Percentiles rank a stretch among this genome's conserved stretches.
These are phyloP conservation scores for Beroe forskalii DNA, from an alignment of 37 sponge, comb jelly and placozoan genomes.

Conservation along the genomic window DNA sequence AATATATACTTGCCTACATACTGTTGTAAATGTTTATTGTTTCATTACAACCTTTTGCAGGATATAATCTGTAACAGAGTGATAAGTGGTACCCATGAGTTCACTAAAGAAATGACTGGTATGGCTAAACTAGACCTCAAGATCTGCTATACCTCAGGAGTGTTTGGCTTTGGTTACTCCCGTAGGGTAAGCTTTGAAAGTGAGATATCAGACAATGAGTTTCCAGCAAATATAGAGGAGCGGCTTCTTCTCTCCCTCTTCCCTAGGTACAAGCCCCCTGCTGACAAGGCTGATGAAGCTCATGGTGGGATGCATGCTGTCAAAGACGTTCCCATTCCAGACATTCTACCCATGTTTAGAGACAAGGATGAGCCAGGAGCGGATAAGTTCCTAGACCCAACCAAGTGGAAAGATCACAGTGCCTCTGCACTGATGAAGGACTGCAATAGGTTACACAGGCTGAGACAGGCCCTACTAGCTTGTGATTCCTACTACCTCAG, in stretches of 20 bases:
- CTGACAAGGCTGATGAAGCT: background rate
- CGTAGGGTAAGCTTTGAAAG: slow-evolving; percentile 4
- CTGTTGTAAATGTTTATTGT: background rate
- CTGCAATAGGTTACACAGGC: background rate
- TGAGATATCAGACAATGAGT: background rate
- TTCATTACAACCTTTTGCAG: background rate
- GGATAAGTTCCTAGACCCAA: background rate
- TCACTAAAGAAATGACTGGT: slow-evolving; percentile 46
- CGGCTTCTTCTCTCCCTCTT: slow-evolving; percentile 29
- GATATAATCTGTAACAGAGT: slow-evolving; percentile 39
- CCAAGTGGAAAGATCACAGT: background rate
- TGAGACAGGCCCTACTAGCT: background rate
- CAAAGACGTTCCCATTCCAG: slow-evolving; percentile 1
- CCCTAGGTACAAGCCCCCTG: slow-evolving; percentile 43
- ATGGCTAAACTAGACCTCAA: slow-evolving; percentile 42
- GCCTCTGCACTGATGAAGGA: background rate
- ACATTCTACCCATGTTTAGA: slow-evolving; percentile 27
- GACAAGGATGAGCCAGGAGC: background rate
- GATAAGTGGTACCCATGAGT: slow-evolving; percentile 5
- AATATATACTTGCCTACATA: too few relatives aligned
- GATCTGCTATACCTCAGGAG: background rate
- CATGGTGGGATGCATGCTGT: background rate
- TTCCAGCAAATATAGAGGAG: slow-evolving; percentile 15
- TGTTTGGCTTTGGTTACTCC: slow-evolving; percentile 37
- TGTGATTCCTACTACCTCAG: slow-evolving; percentile 15